Percentiles rank a stretch among this genome's conserved stretches.
phyloP scores from a whole-genome alignment of 2,888 invertebrate genomes.

The Pristionchus arcanus region DNA sequence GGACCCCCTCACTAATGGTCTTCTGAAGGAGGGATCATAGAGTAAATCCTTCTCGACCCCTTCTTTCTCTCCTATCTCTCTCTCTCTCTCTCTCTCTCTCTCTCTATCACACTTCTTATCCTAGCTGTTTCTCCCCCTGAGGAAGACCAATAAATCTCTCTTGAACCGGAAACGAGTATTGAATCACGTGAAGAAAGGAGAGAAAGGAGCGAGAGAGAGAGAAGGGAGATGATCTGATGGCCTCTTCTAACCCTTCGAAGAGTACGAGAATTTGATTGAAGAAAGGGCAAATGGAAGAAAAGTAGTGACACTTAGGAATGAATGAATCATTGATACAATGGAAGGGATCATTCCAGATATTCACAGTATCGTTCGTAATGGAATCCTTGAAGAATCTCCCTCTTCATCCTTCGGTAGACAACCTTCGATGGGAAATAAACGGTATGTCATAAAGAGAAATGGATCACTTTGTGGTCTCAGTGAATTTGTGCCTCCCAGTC shows the following conservation, averaged over 20 bases:
- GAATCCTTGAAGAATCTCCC: not conserved
- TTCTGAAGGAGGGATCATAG: not conserved
- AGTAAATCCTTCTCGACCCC: not conserved
- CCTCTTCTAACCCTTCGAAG: not conserved
- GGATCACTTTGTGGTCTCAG: not conserved
- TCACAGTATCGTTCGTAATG: slow-evolving; percentile 28
- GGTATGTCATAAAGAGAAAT: not conserved
- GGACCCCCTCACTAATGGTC: not conserved
- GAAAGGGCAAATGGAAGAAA: not conserved
- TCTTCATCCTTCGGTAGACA: not conserved
- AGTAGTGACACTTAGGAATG: not conserved
- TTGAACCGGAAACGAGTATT: slow-evolving; percentile 34
- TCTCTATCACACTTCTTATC: slow-evolving; percentile 18
- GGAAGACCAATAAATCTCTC: slow-evolving; percentile 21
- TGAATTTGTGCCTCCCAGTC: not conserved
- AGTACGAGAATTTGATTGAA: not conserved
- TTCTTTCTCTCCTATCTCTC: not conserved
- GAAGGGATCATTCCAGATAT: not conserved
- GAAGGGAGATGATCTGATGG: slow-evolving; percentile 4
- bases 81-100: no score
- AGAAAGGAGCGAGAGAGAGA: slow-evolving; percentile 3
- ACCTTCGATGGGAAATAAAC: slow-evolving; percentile 37
- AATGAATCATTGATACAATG: not conserved
- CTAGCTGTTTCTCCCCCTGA: slow-evolving; percentile 27
- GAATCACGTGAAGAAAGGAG: slow-evolving; percentile 33